phyloP scores from a whole-genome alignment of 2,888 invertebrate species.

The Cetonia aurata region DNA sequence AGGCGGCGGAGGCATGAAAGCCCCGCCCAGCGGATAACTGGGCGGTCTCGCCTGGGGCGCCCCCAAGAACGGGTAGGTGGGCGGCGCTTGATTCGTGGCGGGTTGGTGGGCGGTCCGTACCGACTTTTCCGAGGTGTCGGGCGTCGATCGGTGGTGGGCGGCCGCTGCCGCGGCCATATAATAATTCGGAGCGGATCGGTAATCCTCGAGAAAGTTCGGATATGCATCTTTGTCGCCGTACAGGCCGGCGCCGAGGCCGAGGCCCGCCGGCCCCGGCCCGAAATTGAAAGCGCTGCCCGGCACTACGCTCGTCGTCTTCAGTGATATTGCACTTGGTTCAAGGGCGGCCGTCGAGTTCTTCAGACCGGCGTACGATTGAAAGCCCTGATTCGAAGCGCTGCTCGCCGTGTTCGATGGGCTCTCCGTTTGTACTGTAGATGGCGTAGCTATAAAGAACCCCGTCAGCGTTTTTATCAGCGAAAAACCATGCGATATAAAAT shows the following conservation, averaged over 20 bases:
- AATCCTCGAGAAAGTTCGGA: constrained; percentile 78
- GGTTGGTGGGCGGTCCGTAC: constrained; percentile 65
- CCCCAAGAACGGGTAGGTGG: constrained; percentile 73
- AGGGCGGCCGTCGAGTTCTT: constrained; percentile 63
- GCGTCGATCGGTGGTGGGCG: constrained; percentile 67
- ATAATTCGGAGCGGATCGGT: constrained; percentile 74
- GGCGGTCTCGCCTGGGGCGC: constrained; percentile 72
- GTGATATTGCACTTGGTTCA: constrained; percentile 70
- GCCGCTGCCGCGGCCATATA: constrained; percentile 69
- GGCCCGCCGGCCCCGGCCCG: constrained; percentile 75
- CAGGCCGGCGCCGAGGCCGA: constrained; percentile 70
- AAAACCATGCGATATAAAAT: background rate
- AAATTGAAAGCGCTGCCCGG: constrained; percentile 89
- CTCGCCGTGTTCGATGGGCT: constrained; percentile 51
- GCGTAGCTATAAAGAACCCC: constrained; percentile 44
- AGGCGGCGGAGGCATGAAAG: constrained; percentile 68
- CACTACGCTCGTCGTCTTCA: constrained; percentile 79
- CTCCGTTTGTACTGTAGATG: constrained; percentile 48
- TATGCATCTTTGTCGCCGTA: constrained; percentile 77
- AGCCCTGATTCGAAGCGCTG: constrained; percentile 66
- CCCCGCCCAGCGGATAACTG: constrained; percentile 71
- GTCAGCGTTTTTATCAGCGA: too few relatives aligned
- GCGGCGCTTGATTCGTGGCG: constrained; percentile 64
- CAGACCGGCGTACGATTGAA: constrained; percentile 72
- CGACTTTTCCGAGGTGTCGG: constrained; percentile 64